Conservation (phyloP, 2,797 vertebrate species). For the Synanceia verrucosa region DNA sequence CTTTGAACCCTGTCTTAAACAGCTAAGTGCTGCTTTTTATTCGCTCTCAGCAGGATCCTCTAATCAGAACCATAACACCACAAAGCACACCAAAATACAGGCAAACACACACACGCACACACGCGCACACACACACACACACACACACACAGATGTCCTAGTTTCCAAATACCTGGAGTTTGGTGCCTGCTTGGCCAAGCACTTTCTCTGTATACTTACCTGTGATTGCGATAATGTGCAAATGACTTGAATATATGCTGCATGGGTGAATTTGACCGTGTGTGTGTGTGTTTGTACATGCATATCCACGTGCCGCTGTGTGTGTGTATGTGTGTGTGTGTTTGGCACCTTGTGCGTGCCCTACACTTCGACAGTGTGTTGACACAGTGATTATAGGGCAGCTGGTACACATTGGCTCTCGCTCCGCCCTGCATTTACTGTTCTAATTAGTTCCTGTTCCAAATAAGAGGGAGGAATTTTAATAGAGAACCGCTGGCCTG, state of each 20-base stretch:
- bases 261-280: slow-evolving; percentile 39
- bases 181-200: slow-evolving; percentile 42
- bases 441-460: slow-evolving; percentile 84
- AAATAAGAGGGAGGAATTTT: slow-evolving; percentile 84
- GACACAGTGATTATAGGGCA: slow-evolving; percentile 82
- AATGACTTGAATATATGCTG: slow-evolving; percentile 62
- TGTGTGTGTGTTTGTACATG: slow-evolving; percentile 21
- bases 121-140: slow-evolving; percentile 8
- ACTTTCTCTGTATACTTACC: slow-evolving; percentile 61
- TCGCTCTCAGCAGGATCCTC: slow-evolving; percentile 74
- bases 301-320: slow-evolving; percentile 40
- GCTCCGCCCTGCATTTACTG: slow-evolving; percentile 81
- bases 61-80: slow-evolving; percentile 80
- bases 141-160: slow-evolving; percentile 19
- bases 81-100: slow-evolving; percentile 11
- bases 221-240: slow-evolving; percentile 75
- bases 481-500: slow-evolving; percentile 80
- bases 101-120: slow-evolving; percentile 1
- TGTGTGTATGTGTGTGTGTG: slow-evolving; percentile 57
- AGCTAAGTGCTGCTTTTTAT: slow-evolving; percentile 79
- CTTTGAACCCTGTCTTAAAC: slow-evolving; percentile 80
- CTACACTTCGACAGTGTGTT: slow-evolving; percentile 76
- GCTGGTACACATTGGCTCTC: slow-evolving; percentile 79
- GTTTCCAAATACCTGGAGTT: slow-evolving; percentile 50
- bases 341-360: slow-evolving; percentile 73